phyloP scores from a whole-genome alignment of 2,797 vertebrate genomes.

The Argyrosomus regius region DNA sequence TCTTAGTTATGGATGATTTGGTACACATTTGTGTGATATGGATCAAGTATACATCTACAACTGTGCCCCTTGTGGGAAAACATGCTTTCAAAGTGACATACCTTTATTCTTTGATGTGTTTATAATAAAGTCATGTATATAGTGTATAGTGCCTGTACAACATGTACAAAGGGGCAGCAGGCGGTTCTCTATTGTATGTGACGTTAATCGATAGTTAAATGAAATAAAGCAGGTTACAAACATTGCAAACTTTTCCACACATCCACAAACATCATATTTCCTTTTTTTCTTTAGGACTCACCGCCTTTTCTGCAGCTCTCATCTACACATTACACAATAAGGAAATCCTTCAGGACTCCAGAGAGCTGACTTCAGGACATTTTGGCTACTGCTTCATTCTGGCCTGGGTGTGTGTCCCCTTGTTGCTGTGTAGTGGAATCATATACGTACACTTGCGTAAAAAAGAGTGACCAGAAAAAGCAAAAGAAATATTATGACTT shows the following conservation, averaged over 20 bases:
- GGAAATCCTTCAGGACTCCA: constrained; percentile 85
- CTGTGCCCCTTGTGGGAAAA: not conserved
- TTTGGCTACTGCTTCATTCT: constrained; percentile 92
- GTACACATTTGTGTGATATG: not conserved
- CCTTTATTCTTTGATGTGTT: not conserved
- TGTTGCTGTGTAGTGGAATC: constrained; percentile 88
- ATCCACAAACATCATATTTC: not conserved
- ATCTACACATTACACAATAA: constrained; percentile 89
- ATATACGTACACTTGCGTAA: constrained; percentile 93
- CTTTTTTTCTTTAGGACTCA: constrained; percentile 79
- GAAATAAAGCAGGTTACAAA: not conserved
- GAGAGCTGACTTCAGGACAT: constrained; percentile 78
- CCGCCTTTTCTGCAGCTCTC: constrained; percentile 86
- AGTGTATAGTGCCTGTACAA: not conserved
- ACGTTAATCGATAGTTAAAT: not conserved
- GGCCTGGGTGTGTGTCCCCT: constrained; percentile 91
- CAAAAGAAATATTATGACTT: not conserved
- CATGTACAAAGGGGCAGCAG: not conserved
- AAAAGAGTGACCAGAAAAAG: constrained; percentile 82
- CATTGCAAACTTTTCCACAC: not conserved
- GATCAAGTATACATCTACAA: not conserved
- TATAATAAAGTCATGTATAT: not conserved
- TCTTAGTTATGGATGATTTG: not conserved
- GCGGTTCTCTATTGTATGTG: not conserved
- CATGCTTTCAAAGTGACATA: not conserved